A percentile compares a stretch with the other conserved stretches of the same genome.
phyloP scores from a whole-genome alignment of 37 sponge, comb jelly and placozoan genomes.

The Chondrilla cf. caribensis region DNA sequence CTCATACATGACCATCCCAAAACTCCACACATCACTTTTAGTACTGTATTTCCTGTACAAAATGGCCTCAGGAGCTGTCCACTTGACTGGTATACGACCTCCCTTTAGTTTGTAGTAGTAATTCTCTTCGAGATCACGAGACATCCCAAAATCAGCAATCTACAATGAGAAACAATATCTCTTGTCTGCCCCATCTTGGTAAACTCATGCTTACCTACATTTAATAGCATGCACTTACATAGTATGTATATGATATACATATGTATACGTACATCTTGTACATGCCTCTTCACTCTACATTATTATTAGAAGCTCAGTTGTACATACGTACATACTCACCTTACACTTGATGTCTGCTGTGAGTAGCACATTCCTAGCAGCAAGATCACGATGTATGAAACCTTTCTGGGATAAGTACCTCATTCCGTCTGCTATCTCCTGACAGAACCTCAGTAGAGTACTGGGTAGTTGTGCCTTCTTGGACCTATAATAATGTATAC shows the following conservation, averaged over 20 bases:
- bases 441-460: constrained; percentile 29
- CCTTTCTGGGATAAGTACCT: constrained; percentile 45
- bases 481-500: too few species aligned
- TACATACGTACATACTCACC: too few species aligned
- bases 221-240: too few species aligned
- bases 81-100: not conserved
- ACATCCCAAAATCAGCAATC: constrained; percentile 3
- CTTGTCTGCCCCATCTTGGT: too few species aligned
- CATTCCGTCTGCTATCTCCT: constrained; percentile 63
- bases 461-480: not conserved
- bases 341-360: constrained; percentile 43
- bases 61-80: constrained; percentile 3
- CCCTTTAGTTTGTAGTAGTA: not conserved
- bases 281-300: too few species aligned
- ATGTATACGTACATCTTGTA: too few species aligned
- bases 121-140: not conserved
- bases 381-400: constrained; percentile 74
- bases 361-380: constrained; percentile 70
- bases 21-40: constrained; percentile 5
- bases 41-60: not conserved
- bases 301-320: too few species aligned
- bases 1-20: constrained; percentile 1
- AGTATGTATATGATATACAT: too few species aligned
- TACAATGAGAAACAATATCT: not conserved
- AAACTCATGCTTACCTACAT: too few species aligned